Evolutionary conservation across 2,113 vertebrate species (phyloP).

Genomic region (Motacilla alba): DNA sequence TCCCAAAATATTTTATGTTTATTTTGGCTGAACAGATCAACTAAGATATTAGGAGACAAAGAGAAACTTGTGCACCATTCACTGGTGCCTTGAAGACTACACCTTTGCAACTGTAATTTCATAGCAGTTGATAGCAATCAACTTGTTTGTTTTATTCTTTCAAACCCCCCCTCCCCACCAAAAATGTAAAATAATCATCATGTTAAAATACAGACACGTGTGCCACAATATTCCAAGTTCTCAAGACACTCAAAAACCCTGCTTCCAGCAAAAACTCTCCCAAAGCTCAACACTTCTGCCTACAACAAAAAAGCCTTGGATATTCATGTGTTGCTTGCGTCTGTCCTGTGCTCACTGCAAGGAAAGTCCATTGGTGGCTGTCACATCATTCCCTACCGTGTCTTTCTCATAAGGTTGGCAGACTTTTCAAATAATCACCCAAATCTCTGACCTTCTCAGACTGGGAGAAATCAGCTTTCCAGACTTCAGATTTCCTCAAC

Average conservation of each 20-base stretch:
- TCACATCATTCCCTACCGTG: neutral
- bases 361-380: neutral
- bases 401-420: neutral
- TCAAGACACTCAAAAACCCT: neutral
- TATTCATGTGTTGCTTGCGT: neutral
- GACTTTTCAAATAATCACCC: neutral
- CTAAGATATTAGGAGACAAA: neutral
- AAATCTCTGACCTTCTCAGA: neutral
- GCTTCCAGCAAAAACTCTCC: neutral
- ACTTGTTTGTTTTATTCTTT: neutral
- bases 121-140: neutral
- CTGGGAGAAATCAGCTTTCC: neutral
- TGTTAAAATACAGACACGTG: neutral
- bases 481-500: neutral
- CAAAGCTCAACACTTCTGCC: neutral
- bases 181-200: neutral
- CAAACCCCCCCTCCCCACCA: accelerated
- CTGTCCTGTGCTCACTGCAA: neutral
- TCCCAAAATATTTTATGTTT: neutral
- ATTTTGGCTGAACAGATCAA: neutral
- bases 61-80: neutral
- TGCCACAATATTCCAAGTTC: neutral
- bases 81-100: neutral
- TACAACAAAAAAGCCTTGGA: neutral
- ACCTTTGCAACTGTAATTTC: neutral